Percentiles rank a stretch among this genome's conserved stretches.
phyloP scores from a whole-genome alignment of 2,797 vertebrate genomes.

The Pyrocephalus nanus region DNA sequence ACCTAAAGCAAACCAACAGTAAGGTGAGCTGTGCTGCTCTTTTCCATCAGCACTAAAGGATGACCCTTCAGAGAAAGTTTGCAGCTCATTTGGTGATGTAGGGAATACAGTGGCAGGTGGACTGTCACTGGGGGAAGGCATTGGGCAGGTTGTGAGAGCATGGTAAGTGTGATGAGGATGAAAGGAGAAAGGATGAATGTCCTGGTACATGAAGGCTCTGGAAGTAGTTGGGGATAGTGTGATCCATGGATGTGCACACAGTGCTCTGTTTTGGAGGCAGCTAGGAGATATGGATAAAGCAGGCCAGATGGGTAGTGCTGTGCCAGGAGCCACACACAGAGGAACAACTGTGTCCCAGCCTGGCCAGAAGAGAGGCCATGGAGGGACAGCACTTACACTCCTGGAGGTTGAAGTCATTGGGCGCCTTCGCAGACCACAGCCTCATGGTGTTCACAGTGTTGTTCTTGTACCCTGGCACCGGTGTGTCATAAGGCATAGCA shows the following conservation, averaged over 20 bases:
- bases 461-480: conserved; percentile 88
- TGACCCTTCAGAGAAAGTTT: background rate
- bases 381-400: conserved; percentile 77
- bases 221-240: background rate
- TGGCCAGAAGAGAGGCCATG: background rate
- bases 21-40: background rate
- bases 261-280: background rate
- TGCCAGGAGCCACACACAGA: background rate
- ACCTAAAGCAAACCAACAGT: background rate
- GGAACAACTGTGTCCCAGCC: background rate
- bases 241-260: background rate
- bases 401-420: conserved; percentile 87
- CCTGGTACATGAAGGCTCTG: background rate
- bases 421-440: conserved; percentile 89
- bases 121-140: background rate
- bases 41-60: background rate
- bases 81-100: background rate
- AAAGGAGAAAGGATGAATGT: background rate
- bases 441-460: conserved; percentile 91
- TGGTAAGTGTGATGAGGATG: rapidly evolving
- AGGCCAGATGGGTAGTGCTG: background rate
- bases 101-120: background rate
- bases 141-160: background rate
- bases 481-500: conserved; percentile 88
- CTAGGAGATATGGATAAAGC: background rate